Base-by-base conservation (phyloP, 1,140 invertebrate species). In the Drosophila lacertosa region DNA sequence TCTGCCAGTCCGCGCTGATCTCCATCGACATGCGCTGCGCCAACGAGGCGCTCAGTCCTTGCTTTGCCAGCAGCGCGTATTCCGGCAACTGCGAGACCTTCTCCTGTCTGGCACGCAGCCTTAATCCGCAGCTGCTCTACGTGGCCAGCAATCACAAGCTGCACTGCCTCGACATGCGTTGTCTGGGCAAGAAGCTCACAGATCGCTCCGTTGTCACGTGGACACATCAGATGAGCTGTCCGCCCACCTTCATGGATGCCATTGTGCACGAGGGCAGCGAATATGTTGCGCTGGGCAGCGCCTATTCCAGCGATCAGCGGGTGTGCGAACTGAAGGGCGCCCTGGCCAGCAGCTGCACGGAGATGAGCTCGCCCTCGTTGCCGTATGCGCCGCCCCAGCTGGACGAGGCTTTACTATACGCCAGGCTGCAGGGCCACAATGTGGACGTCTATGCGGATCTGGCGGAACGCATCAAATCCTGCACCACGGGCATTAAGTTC, bases 131-230 rank as follows among this genome's bases (percentile, higher is more conserved):
- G 58, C 67, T 82, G 0, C n/a, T 88, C 1, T 88, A 88, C 16
- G 74, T 88, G 67, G 82, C 66, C 13, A 88, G 83, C 18, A 88
- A 82, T 39, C 82, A 88, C 40, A 88, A 78, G 9, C 20, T 88
- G 7, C 82, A 88, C 58, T 88, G 77, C 5, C 45, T 88, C 39
- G 82, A 88, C 9, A 45, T 76, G 20, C 62, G 82, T 0, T 78
- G 67, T 24, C 13, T 88, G 57, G 82, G 82, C 29, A 72, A 67
- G 13, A 75, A 73, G 29, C 13, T 88, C 1, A 6, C 50, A 3
- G 82, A 88, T 57, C 82, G 82, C 2, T 20, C 82, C 0, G 70
- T 88, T 0, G 74, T 88, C 4, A 75, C 82, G 0, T 88, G 82
- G 82, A 88, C 82, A 2, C 82, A 88, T 76, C 82, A 88, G 15